Evolutionary conservation across 2,888 invertebrate species (phyloP).

Genomic region (Drosophila subquinaria): DNA sequence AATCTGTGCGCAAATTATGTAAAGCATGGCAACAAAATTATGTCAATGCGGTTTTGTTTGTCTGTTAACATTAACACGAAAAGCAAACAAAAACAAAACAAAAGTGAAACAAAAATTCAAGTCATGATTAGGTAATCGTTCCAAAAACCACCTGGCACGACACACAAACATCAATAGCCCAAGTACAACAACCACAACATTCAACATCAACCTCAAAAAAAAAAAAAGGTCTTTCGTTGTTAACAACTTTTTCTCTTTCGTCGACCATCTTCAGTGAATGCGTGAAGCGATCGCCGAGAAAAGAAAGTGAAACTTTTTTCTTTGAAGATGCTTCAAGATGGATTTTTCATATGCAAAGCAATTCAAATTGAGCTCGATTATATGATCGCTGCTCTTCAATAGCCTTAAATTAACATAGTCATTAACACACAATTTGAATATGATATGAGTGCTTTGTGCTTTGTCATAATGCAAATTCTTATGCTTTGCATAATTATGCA

Average conservation of each 20-base stretch:
- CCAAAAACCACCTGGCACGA: slow-evolving; percentile 76
- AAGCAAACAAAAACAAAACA: slow-evolving; percentile 39
- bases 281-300: slow-evolving; percentile 23
- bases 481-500: slow-evolving; percentile 50
- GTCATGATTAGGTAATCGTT: slow-evolving; percentile 77
- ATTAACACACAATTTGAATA: slow-evolving; percentile 34
- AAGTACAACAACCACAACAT: slow-evolving; percentile 35
- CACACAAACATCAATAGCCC: slow-evolving; percentile 69
- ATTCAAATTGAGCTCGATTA: slow-evolving; percentile 62
- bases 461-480: slow-evolving; percentile 51
- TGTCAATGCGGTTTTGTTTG: slow-evolving; percentile 65
- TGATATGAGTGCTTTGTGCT: not conserved
- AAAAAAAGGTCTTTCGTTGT: slow-evolving; percentile 55
- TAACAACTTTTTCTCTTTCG: slow-evolving; percentile 56
- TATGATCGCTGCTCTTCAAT: slow-evolving; percentile 45
- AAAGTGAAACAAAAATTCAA: slow-evolving; percentile 61
- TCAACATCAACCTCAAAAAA: slow-evolving; percentile 25
- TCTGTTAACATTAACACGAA: slow-evolving; percentile 45
- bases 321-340: slow-evolving; percentile 34
- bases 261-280: slow-evolving; percentile 46
- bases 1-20: slow-evolving; percentile 57
- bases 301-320: slow-evolving; percentile 57
- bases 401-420: slow-evolving; percentile 39
- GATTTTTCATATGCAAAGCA: slow-evolving; percentile 56
- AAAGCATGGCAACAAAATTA: slow-evolving; percentile 63